A percentile compares a stretch with the other conserved stretches of the same genome.
Conservation (phyloP, 2,888 invertebrate genomes). For the Margaritifera margaritifera region DNA sequence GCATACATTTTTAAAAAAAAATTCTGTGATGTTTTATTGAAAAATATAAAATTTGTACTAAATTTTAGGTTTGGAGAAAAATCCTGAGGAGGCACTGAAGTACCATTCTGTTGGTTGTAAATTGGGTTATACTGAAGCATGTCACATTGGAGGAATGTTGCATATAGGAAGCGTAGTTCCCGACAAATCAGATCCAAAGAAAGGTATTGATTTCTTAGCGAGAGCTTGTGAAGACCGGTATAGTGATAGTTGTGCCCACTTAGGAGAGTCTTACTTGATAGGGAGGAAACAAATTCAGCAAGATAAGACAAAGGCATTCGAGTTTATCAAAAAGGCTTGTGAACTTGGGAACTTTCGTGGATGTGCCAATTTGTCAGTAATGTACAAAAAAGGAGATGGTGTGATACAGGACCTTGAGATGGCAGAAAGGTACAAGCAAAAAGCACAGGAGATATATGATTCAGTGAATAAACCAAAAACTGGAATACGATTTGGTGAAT, state of each 20-base stretch:
- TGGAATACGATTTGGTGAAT: too few relatives aligned
- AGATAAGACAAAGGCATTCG: conserved; percentile 85
- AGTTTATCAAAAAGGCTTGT: conserved; percentile 86
- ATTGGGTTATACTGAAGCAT: too few relatives aligned
- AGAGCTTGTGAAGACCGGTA: conserved; percentile 14
- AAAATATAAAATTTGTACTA: too few relatives aligned
- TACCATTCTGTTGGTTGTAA: too few relatives aligned
- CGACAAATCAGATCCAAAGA: conserved; percentile 1
- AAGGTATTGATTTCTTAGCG: conserved; percentile 2
- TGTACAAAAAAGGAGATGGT: conserved; percentile 81
- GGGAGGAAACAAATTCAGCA: conserved; percentile 79
- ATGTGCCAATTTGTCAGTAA: conserved; percentile 89
- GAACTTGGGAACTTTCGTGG: conserved; percentile 85
- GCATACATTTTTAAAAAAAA: too few relatives aligned
- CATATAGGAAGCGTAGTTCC: not conserved
- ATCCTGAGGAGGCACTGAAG: too few relatives aligned
- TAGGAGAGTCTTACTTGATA: conserved; percentile 81
- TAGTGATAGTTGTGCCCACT: conserved; percentile 12
- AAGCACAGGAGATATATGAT: conserved; percentile 77
- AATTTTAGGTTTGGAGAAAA: too few relatives aligned
- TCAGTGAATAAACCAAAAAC: too few relatives aligned
- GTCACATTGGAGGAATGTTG: conserved; percentile 4
- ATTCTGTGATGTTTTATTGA: too few relatives aligned
- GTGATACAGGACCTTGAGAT: conserved; percentile 82
- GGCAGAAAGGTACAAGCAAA: conserved; percentile 82